Evolutionary conservation across 2,888 invertebrate species (phyloP), one percentile per base, ranked within the genome.

Genomic region (Ecliptopera silaceata): DNA sequence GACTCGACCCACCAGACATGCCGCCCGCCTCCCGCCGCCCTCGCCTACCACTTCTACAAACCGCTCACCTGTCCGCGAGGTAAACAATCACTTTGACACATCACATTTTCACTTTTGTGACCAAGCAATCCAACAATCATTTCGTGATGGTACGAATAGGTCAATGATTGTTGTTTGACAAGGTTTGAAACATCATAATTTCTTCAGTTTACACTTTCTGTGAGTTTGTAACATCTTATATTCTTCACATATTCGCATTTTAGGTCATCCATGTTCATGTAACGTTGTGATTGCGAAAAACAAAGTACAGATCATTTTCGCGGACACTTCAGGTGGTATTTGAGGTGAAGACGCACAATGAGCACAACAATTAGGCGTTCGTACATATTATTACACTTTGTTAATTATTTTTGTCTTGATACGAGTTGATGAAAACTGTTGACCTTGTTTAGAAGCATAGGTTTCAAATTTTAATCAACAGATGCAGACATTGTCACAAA

Each of bases 191-290:
- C 88, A 88, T 88, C 82, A 84, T 87, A 80, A 82, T 79, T 78
- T 80, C 79, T 84, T 81, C 69, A 83, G 77, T 81, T 85, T 79
- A 78, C 83, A 84, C 80, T 86, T 83, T 82, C 85, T 80, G 82
- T 80, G 84, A 84, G 84, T 85, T 79, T 80, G 80, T 83, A 86
- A 87, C 88, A 88, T 89, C 86, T 86, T 89, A 88, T 84, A 89
- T 85, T 89, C 88, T 91, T 88, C 79, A 86, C 86, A 86, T 89
- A 89, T 88, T 89, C 90, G 86, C 88, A 91, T 92, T 92, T 91
- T 91, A 92, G 91, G 91, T 92, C 91, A 92, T 89, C 91, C 91
- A 91, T 91, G 91, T 91, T 91, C 91, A 90, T 90, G 91, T 91
- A 91, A 91, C 89, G 91, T 88, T 91, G 89, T 90, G 91, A 89